phyloP scores from a whole-genome alignment of 2,888 invertebrate species.

The Drosophila quinaria region DNA sequence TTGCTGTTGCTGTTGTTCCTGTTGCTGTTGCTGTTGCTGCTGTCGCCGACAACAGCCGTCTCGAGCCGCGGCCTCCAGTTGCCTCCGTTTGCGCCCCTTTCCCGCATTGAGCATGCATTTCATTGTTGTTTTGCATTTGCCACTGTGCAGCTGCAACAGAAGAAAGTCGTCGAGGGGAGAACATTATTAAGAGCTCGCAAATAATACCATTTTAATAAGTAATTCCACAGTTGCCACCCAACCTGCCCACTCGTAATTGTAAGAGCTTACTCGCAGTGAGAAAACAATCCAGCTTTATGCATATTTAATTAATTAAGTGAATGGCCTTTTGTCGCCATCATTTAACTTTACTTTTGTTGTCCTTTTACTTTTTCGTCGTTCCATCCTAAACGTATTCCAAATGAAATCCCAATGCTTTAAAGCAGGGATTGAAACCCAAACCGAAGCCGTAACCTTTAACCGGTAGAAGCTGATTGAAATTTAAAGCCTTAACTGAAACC shows the following conservation, averaged over 20 bases:
- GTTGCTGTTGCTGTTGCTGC: conserved; percentile 33
- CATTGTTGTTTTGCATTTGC: conserved; percentile 85
- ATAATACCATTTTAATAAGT: conserved; percentile 49
- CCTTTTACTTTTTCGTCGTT: neutral
- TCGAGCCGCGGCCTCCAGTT: conserved; percentile 40
- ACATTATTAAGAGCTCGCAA: conserved; percentile 17
- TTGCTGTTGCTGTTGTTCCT: conserved; percentile 56
- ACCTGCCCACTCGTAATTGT: conserved; percentile 19
- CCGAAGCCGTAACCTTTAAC: no score
- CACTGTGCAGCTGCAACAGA: conserved; percentile 66
- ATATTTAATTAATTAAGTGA: conserved; percentile 58
- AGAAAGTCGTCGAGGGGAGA: neutral
- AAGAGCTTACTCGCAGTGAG: neutral
- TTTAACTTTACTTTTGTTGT: conserved; percentile 3
- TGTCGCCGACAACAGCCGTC: conserved; percentile 54
- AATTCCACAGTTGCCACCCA: conserved; percentile 21
- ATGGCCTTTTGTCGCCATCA: conserved; percentile 20
- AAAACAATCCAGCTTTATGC: conserved; percentile 29
- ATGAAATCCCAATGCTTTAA: conserved; percentile 8
- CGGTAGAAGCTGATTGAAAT: no score
- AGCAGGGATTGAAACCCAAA: no score
- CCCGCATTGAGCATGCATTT: conserved; percentile 84
- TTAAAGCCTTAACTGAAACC: no score
- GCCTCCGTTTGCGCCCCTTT: conserved; percentile 73
- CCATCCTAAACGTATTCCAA: neutral